These are phyloP conservation scores for Drosophila meridiana DNA, from an alignment of 2,888 invertebrate genomes.

Conservation along the genomic window DNA sequence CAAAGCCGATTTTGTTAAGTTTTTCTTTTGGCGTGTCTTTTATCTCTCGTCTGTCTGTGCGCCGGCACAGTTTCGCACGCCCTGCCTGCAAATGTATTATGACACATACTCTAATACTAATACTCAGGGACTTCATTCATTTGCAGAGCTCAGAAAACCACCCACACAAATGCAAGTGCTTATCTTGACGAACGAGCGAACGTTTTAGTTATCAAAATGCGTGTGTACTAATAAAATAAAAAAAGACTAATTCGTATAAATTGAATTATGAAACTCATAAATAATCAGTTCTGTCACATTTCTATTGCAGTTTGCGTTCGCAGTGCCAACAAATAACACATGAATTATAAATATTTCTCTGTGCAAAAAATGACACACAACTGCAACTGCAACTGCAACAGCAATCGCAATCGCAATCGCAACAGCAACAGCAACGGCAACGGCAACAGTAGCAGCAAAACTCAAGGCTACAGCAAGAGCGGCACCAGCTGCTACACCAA, in stretches of 20 bases:
- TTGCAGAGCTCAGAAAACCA: conserved; percentile 43
- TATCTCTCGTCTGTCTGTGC: conserved; percentile 22
- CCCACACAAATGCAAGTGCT: conserved; percentile 44
- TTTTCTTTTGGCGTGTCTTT: conserved; percentile 29
- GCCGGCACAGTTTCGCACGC: conserved; percentile 61
- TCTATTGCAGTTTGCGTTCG: conserved; percentile 59
- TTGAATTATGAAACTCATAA: conserved; percentile 57
- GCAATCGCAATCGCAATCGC: conserved; percentile 38
- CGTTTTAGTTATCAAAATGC: conserved; percentile 56
- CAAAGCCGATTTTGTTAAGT: conserved; percentile 31
- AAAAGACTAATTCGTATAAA: conserved; percentile 47
- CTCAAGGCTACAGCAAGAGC: conserved; percentile 48
- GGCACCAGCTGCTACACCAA: conserved; percentile 39
- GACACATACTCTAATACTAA: conserved; percentile 29
- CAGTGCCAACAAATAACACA: conserved; percentile 40
- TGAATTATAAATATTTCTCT: conserved; percentile 56
- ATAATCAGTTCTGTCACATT: conserved; percentile 64
- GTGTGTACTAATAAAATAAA: conserved; percentile 38
- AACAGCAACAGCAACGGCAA: conserved; percentile 29
- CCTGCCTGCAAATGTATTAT: conserved; percentile 25
- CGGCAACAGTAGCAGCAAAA: conserved; percentile 34
- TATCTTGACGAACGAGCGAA: conserved; percentile 47
- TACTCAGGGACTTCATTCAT: conserved; percentile 50
- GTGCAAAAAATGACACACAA: conserved; percentile 71
- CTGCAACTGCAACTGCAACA: conserved; percentile 34